A percentile compares a stretch with the other conserved stretches of the same genome.
Evolutionary conservation across 2,113 vertebrate genomes (phyloP).

Genomic region (Anoura caudifer): DNA sequence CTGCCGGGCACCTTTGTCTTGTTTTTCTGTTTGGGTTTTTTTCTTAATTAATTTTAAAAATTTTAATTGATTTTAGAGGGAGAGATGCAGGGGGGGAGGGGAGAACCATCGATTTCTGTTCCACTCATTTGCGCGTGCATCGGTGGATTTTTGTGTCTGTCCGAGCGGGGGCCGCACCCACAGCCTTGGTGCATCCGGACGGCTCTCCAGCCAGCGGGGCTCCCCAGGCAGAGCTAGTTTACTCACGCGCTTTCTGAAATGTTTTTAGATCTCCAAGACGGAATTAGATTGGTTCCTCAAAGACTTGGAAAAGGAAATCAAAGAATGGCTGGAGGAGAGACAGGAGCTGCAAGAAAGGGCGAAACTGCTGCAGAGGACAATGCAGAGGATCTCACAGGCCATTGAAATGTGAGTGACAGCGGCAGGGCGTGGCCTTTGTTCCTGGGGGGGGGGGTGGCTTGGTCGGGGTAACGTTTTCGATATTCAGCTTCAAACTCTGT

Average conservation of each 20-base stretch:
- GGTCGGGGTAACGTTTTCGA: neutral
- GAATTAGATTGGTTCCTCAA: constrained; percentile 89
- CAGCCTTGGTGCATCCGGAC: too few relatives aligned
- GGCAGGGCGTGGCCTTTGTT: neutral
- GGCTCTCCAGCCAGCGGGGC: too few relatives aligned
- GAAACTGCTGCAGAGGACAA: constrained; percentile 82
- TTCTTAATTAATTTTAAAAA: too few relatives aligned
- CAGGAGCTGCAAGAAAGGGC: constrained; percentile 88
- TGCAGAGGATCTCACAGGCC: constrained; percentile 80
- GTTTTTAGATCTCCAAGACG: constrained; percentile 85
- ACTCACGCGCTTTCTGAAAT: neutral
- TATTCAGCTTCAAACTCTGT: neutral
- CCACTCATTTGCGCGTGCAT: too few relatives aligned
- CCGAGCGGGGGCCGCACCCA: too few relatives aligned
- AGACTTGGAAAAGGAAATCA: constrained; percentile 86
- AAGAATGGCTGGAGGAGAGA: constrained; percentile 92
- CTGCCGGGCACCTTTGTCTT: too few relatives aligned
- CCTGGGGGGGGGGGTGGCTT: neutral
- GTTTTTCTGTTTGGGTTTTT: too few relatives aligned
- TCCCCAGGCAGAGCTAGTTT: neutral
- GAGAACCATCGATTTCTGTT: too few relatives aligned
- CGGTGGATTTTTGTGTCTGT: too few relatives aligned
- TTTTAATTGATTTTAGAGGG: too few relatives aligned
- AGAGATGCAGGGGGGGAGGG: too few relatives aligned
- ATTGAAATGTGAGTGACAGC: constrained; percentile 80